phyloP scores from a whole-genome alignment of 2,113 vertebrate genomes.

The Bombycilla garrulus region DNA sequence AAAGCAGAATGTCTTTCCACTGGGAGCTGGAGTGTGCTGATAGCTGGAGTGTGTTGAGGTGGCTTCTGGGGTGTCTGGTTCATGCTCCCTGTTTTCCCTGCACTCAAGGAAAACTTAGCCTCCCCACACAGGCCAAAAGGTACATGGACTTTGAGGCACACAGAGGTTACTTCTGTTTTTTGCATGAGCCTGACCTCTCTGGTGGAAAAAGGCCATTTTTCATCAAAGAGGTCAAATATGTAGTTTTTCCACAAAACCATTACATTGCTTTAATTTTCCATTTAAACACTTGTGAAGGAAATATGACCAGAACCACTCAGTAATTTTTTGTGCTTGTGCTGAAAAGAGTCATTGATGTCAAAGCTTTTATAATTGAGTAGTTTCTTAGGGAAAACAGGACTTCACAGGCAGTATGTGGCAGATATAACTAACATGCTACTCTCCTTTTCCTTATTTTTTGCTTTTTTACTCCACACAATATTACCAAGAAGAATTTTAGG shows the following conservation, averaged over 20 bases:
- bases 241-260: not conserved
- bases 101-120: not conserved
- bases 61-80: not conserved
- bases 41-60: not conserved
- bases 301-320: not conserved
- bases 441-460: not conserved
- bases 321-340: not conserved
- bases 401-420: not conserved
- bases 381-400: not conserved
- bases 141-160: not conserved
- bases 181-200: not conserved
- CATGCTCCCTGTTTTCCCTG: not conserved
- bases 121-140: not conserved
- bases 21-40: not conserved
- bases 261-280: not conserved
- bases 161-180: not conserved
- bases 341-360: not conserved
- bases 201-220: not conserved
- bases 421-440: not conserved
- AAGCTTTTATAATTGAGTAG: not conserved
- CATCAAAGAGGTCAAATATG: not conserved
- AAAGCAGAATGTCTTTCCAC: not conserved
- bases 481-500: not conserved
- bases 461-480: not conserved
- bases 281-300: not conserved